Percentiles rank a stretch among this genome's conserved stretches.
Evolutionary conservation across 2,113 vertebrate species (phyloP).

Genomic region (Ophthalmolycus amberensis): DNA sequence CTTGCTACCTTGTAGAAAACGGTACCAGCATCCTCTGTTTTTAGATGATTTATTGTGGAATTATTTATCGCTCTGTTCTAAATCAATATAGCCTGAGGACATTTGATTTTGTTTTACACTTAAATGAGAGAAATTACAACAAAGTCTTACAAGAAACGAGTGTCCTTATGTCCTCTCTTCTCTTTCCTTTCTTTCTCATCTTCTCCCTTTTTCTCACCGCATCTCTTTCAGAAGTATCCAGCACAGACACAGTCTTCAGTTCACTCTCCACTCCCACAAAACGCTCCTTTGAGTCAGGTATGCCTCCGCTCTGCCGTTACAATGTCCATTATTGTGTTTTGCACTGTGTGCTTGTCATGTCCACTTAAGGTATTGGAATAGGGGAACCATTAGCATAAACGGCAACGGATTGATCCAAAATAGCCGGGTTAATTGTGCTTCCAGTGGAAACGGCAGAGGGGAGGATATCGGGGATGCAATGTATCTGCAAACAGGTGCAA

Average conservation of each 20-base stretch:
- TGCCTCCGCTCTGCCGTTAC: slow-evolving; percentile 10
- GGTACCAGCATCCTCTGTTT: not conserved
- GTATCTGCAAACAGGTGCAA: slow-evolving; percentile 5
- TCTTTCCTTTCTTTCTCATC: not conserved
- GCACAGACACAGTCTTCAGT: slow-evolving; percentile 65
- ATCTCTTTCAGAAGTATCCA: slow-evolving; percentile 66
- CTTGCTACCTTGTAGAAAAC: slow-evolving; percentile 38
- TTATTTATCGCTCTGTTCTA: slow-evolving; percentile 18
- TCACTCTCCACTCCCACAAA: slow-evolving; percentile 75
- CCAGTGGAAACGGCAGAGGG: slow-evolving; percentile 1
- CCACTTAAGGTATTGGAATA: slow-evolving; percentile 6
- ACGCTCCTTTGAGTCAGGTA: slow-evolving; percentile 78
- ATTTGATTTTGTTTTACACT: slow-evolving; percentile 14
- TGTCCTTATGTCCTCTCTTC: not conserved
- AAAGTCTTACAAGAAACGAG: not conserved
- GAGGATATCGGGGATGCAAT: not conserved
- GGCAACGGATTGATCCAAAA: slow-evolving; percentile 31
- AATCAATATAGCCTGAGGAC: not conserved
- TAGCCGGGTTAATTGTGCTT: slow-evolving; percentile 43
- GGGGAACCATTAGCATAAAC: not conserved
- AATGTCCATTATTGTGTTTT: slow-evolving; percentile 18
- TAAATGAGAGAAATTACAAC: slow-evolving; percentile 9
- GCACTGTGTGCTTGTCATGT: slow-evolving; percentile 21
- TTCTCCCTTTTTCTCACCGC: not conserved
- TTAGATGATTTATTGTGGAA: slow-evolving; percentile 16